Conservation (phyloP, 2,888 invertebrate genomes). For the Heliothis peltigera region DNA sequence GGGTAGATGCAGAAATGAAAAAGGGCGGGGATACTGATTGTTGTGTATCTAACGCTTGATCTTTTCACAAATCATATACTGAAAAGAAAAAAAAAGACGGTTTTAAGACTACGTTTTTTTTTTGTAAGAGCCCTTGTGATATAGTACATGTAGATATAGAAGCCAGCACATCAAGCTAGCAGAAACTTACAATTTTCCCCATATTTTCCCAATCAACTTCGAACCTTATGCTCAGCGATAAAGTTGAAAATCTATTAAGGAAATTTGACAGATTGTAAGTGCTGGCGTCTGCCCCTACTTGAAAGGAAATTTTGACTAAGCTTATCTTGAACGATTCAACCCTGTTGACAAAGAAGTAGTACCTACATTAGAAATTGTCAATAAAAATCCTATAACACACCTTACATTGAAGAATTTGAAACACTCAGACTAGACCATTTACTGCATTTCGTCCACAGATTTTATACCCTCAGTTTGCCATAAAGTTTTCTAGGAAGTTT, state of each 20-base stretch:
- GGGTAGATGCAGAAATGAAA: constrained; percentile 34
- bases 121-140: neutral
- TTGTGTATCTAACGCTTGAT: neutral
- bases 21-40: constrained; percentile 6
- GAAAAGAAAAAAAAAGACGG: too few species aligned
- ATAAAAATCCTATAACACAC: neutral
- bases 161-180: too few species aligned
- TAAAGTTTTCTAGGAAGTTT: constrained; percentile 47
- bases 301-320: too few species aligned
- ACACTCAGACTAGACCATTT: constrained; percentile 4
- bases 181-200: too few species aligned
- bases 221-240: too few species aligned
- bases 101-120: neutral
- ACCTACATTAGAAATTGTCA: neutral
- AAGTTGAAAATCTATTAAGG: too few species aligned
- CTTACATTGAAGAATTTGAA: neutral
- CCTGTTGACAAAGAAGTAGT: too few species aligned
- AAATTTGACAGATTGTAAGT: too few species aligned
- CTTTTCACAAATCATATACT: neutral
- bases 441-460: constrained; percentile 18
- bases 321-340: too few species aligned
- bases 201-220: too few species aligned
- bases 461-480: constrained; percentile 27
- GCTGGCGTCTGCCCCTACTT: too few species aligned
- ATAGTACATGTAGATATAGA: too few species aligned